Evolutionary conservation across 2,888 invertebrate genomes (phyloP).

Genomic region (Sphaeridia pumilis): DNA sequence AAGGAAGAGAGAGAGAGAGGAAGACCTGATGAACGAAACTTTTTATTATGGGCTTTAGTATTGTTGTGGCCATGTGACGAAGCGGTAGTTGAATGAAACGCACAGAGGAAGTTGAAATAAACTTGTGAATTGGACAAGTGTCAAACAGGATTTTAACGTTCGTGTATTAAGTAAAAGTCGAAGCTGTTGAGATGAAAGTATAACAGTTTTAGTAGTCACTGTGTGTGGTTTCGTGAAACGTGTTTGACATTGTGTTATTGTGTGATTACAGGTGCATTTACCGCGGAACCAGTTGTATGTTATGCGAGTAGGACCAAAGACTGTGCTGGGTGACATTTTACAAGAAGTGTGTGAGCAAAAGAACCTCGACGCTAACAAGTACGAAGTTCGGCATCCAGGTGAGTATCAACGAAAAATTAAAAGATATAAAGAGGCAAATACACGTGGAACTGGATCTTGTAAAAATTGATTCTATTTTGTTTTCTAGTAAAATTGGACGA

Average conservation of each 20-base stretch:
- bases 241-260: slow-evolving; percentile 26
- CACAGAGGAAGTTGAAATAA: too few relatives aligned
- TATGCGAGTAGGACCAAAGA: slow-evolving; percentile 57
- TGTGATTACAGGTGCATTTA: slow-evolving; percentile 51
- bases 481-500: slow-evolving; percentile 49
- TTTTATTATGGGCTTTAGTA: too few relatives aligned
- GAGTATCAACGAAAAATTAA: too few relatives aligned
- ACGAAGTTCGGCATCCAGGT: slow-evolving; percentile 65
- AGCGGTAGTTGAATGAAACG: too few relatives aligned
- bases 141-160: too few relatives aligned
- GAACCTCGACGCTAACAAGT: slow-evolving; percentile 57
- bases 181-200: too few relatives aligned
- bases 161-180: too few relatives aligned
- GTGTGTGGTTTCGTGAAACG: not conserved
- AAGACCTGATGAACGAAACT: too few relatives aligned
- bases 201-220: not conserved
- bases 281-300: slow-evolving; percentile 70
- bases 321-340: slow-evolving; percentile 55
- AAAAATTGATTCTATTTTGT: not conserved
- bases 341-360: slow-evolving; percentile 63
- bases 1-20: too few relatives aligned
- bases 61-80: too few relatives aligned
- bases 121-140: too few relatives aligned
- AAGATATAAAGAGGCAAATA: too few relatives aligned
- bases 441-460: not conserved